A percentile compares a stretch with the other conserved stretches of the same genome.
These are phyloP conservation scores for Vanessa atalanta DNA, from an alignment of 1,140 invertebrate genomes.

Conservation along the genomic window DNA sequence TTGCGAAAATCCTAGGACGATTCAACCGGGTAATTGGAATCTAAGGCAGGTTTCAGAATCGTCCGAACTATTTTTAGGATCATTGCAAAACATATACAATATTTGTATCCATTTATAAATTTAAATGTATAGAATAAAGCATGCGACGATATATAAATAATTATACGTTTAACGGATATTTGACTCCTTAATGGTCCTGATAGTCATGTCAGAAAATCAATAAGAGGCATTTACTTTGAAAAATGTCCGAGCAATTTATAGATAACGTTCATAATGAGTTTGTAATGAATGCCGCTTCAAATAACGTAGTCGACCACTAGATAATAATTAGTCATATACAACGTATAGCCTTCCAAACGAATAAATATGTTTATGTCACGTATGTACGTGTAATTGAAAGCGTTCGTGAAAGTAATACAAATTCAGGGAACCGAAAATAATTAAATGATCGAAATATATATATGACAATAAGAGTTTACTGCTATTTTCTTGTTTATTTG, in stretches of 20 bases:
- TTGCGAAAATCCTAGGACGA: too few relatives aligned
- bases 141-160: not conserved
- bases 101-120: not conserved
- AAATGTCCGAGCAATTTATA: slow-evolving; percentile 31
- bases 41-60: too few relatives aligned
- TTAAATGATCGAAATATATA: too few relatives aligned
- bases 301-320: slow-evolving; percentile 10
- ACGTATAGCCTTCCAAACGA: not conserved
- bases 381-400: not conserved
- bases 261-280: slow-evolving; percentile 36
- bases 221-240: slow-evolving; percentile 25
- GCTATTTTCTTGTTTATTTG: too few relatives aligned
- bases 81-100: too few relatives aligned
- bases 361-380: slow-evolving; percentile 6
- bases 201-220: slow-evolving; percentile 27
- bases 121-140: not conserved
- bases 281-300: slow-evolving; percentile 23
- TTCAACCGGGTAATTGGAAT: too few relatives aligned
- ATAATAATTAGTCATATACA: slow-evolving; percentile 3
- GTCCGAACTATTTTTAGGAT: too few relatives aligned
- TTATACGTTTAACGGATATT: not conserved
- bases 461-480: too few relatives aligned
- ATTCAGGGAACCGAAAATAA: not conserved
- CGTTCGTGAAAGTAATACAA: not conserved
- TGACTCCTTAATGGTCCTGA: not conserved